phyloP scores from a whole-genome alignment of 2,888 invertebrate species.

The Drosophila tanythrix region DNA sequence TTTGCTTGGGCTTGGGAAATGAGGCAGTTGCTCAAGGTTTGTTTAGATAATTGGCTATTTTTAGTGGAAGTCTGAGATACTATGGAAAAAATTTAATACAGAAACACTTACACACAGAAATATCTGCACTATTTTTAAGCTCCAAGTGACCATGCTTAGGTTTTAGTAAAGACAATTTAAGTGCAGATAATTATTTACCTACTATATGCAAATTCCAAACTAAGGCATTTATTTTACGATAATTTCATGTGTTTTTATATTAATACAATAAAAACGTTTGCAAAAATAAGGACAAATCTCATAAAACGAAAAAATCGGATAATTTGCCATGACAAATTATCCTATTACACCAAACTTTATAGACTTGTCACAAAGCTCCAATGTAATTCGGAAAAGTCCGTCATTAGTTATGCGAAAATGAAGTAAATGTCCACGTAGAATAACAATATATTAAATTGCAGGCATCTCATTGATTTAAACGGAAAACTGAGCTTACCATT shows the following conservation, averaged over 20 bases:
- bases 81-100: neutral
- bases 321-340: neutral
- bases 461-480: conserved; percentile 23
- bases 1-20: conserved; percentile 46
- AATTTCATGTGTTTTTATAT: too few relatives aligned
- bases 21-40: conserved; percentile 57
- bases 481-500: conserved; percentile 20
- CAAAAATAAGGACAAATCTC: neutral
- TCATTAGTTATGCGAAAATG: conserved; percentile 26
- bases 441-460: conserved; percentile 45
- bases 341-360: neutral
- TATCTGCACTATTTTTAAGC: neutral
- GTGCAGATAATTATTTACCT: too few relatives aligned
- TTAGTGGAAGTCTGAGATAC: conserved; percentile 22
- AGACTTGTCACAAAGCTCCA: neutral
- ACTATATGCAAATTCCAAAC: too few relatives aligned
- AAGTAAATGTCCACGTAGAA: conserved; percentile 41
- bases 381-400: neutral
- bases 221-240: too few relatives aligned
- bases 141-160: neutral
- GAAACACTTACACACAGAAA: neutral
- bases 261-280: neutral
- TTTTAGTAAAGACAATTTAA: too few relatives aligned
- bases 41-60: conserved; percentile 52
- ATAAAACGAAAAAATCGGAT: neutral